These are phyloP conservation scores for Micromys minutus DNA, from an alignment of 2,113 vertebrate species.

Conservation along the genomic window DNA sequence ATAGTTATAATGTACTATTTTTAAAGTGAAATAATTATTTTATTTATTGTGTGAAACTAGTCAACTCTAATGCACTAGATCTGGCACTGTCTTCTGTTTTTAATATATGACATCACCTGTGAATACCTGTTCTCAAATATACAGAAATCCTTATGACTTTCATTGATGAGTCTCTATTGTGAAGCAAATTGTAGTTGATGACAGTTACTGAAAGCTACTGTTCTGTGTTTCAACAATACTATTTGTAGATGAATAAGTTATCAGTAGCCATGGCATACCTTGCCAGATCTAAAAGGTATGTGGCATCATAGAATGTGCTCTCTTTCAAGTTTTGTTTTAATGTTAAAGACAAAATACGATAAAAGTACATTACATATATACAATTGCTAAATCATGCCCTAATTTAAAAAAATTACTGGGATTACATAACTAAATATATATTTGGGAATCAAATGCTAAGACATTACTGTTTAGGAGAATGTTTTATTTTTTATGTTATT, in stretches of 20 bases:
- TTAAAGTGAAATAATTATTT: slow-evolving; percentile 72
- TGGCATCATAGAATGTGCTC: not conserved
- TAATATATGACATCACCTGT: not conserved
- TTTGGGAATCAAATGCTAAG: not conserved
- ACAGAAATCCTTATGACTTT: not conserved
- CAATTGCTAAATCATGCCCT: not conserved
- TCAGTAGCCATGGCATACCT: not conserved
- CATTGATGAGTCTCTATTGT: slow-evolving; percentile 28
- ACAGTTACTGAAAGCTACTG: not conserved
- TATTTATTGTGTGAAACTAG: slow-evolving; percentile 75
- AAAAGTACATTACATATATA: not conserved
- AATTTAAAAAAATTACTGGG: not conserved
- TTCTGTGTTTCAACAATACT: not conserved
- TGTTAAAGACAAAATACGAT: slow-evolving; percentile 25
- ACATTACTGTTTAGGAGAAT: not conserved
- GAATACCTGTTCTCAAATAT: not conserved
- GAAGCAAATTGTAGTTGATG: not conserved
- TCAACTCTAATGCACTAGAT: slow-evolving; percentile 1
- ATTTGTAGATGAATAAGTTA: not conserved
- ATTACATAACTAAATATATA: slow-evolving; percentile 12
- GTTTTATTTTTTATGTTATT: not conserved
- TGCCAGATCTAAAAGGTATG: not conserved
- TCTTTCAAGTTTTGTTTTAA: not conserved
- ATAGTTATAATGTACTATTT: slow-evolving; percentile 72
- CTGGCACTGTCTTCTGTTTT: slow-evolving; percentile 7